Base-by-base conservation (phyloP, 2,113 vertebrate species). In the Sisor rabdophorus region DNA sequence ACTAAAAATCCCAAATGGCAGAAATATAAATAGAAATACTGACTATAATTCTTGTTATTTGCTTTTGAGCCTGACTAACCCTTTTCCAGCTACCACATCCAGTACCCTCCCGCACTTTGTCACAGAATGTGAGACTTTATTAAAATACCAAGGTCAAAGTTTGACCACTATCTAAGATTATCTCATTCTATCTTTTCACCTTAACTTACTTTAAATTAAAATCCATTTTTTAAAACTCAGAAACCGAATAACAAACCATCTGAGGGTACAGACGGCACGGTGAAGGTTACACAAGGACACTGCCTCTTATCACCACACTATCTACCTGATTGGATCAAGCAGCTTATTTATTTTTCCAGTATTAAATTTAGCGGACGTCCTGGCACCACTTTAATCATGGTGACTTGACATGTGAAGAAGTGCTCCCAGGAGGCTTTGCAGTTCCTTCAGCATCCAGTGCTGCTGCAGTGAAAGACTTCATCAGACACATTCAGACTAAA, bases 271-370 rank as follows among this genome's bases (percentile, higher is more conserved):
- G 24, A 28, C 26, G 63, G 44, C 76, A 80, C 85, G 81, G 82
- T 85, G 81, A 84, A 83, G 84, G 79, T 83, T 63, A 59, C 44
- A 59, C 78, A 69, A 82, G 79, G 83, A 40, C 72, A 68, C 75
- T 68, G 78, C 65, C 15, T 77, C 73, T 83, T 87, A 87, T 86
- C 83, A 78, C 74, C 10, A 2, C 74, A 44, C 81, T 78, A 81
- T 85, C 80, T 82, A 79, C 75, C 68, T 83, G 75, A 75, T 71
- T 79, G 58, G 63, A 53, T 75, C 65, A 53, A 56, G 72, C 44
- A 72, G n/a, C 17, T 63, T 75, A 67, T 77, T 81, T 58, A 53
- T 79, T 84, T 81, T 75, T 73, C 32, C 80, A 71, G 58, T 71
- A 72, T 63, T 56, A 59, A 22, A 71, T 76, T 78, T 67, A 53